Percentiles rank a stretch among this genome's conserved stretches.
Conservation (phyloP, 1,140 invertebrate species). For the Drosophila rufa region DNA sequence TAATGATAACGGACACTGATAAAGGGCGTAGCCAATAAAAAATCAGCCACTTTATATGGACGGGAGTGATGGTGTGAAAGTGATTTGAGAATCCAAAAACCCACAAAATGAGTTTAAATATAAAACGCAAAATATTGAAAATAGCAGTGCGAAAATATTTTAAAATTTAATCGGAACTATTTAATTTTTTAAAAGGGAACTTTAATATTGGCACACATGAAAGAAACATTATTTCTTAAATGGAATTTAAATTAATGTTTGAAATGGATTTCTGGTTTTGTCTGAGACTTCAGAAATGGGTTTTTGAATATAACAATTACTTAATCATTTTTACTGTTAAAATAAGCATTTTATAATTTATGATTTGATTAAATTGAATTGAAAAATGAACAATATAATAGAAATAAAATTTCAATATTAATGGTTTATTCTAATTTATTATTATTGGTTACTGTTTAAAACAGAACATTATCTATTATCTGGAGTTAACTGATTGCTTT, state of each 20-base stretch:
- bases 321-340: no score
- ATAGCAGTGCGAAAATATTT: no score
- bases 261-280: no score
- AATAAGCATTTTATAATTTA: background rate
- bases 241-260: background rate
- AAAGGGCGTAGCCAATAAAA: background rate
- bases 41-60: slow-evolving; percentile 43
- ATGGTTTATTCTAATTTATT: background rate
- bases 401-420: no score
- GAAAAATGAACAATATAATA: no score
- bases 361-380: no score
- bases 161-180: no score
- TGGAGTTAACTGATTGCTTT: background rate
- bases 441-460: background rate
- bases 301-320: no score
- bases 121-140: background rate
- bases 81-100: slow-evolving; percentile 18
- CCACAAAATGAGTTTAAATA: background rate
- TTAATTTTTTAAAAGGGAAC: background rate
- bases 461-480: background rate
- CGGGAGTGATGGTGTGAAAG: slow-evolving; percentile 29
- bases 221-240: background rate
- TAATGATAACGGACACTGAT: slow-evolving; percentile 19
- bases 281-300: no score
- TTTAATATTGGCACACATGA: background rate